Evolutionary conservation across 2,113 vertebrate genomes (phyloP), one percentile per base, ranked within the genome.

Genomic region (Dermatemys mawii): DNA sequence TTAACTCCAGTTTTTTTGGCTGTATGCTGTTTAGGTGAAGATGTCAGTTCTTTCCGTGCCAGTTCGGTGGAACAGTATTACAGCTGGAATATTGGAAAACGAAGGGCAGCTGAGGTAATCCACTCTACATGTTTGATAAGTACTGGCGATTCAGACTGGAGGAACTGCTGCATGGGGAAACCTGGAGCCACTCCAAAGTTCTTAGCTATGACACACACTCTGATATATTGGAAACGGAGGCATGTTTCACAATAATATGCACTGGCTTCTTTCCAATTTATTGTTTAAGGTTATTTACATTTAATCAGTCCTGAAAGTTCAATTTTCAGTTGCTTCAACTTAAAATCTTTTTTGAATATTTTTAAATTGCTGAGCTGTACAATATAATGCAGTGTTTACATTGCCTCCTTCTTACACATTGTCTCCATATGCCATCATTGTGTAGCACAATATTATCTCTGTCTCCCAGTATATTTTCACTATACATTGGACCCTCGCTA

Each of bases 1-100:
- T 63, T 78, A 88, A 83, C 60, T 63, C 76, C 79, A 86, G 44
- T 44, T 82, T 95, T 95, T 84, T 50, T 89, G 87, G 44, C 81
- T 81, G 12, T 96, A 44, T 96, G 78, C 85, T 63, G 97, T 97
- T 88, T 93, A 98, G 99, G 98, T 88, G 99, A 99, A 94, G 99
- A 99, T 90, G 98, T 98, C 53, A 98, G 98, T 97, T 98, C 98
- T 4, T 99, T 99, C 92, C 99, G 99, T 97, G 99, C 99, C 8
- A 97, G 97, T 84, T 99, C 99, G 35, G 96, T 98, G 92, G 99
- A 99, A 88, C 99, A 99, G 96, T 99, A 99, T 97, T 99, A 99
- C 91, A 98, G 99, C 90, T 99, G 99, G 99, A 99, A 99, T 98
- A 99, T 99, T 93, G 99, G 99, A 80, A 99, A 99, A 94, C 98